A percentile compares a stretch with the other conserved stretches of the same genome.
phyloP scores from a whole-genome alignment of 2,888 invertebrate genomes.

The Heliconius cydno region DNA sequence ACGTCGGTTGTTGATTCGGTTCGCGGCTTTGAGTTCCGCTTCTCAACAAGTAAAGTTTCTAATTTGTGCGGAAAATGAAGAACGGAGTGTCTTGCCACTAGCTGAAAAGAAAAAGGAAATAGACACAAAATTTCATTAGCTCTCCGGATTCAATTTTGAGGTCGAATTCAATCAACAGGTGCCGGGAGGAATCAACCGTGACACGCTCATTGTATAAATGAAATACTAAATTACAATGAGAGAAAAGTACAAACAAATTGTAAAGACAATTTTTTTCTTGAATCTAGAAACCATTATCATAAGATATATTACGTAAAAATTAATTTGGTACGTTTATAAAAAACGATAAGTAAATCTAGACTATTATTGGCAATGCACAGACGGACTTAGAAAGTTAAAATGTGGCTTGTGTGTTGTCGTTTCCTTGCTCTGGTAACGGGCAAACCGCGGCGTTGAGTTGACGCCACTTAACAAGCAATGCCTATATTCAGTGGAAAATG shows the following conservation, averaged over 20 bases:
- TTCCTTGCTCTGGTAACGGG: too few species aligned
- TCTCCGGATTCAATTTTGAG: background rate
- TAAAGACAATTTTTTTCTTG: background rate
- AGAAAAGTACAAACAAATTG: background rate
- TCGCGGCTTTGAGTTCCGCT: too few species aligned
- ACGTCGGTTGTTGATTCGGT: too few species aligned
- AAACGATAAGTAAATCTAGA: slow-evolving; percentile 6
- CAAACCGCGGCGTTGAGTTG: too few species aligned
- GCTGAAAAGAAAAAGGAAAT: background rate
- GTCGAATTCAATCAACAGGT: slow-evolving; percentile 12
- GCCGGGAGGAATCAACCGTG: slow-evolving; percentile 8
- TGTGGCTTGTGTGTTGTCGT: too few species aligned
- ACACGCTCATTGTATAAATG: slow-evolving; percentile 2
- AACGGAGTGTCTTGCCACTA: too few species aligned
- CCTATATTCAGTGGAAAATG: too few species aligned
- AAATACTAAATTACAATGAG: background rate
- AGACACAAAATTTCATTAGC: background rate
- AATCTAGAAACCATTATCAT: background rate
- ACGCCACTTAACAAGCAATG: too few species aligned
- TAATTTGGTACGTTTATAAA: slow-evolving; percentile 13
- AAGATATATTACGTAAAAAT: background rate
- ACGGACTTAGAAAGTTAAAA: too few species aligned
- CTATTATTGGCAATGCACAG: background rate
- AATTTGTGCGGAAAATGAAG: too few species aligned
- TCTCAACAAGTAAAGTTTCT: too few species aligned